phyloP scores from a whole-genome alignment of 1,140 invertebrate genomes.

The Eufriesea mexicana region DNA sequence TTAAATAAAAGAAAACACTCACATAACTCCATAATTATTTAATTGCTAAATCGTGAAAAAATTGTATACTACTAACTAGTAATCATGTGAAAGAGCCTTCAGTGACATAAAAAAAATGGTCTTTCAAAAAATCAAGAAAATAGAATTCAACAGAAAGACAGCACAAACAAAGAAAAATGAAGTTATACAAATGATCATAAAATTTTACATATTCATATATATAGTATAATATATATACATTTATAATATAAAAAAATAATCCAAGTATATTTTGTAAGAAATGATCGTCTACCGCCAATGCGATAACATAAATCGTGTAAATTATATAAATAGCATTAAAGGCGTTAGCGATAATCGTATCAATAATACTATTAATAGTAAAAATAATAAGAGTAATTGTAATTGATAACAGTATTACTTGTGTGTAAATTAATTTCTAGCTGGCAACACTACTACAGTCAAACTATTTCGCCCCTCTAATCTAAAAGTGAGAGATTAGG shows the following conservation, averaged over 20 bases:
- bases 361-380: conserved; percentile 30
- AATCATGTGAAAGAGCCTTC: conserved; percentile 4
- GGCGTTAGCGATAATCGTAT: conserved; percentile 23
- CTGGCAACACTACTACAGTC: neutral
- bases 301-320: conserved; percentile 2
- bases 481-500: neutral
- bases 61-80: neutral
- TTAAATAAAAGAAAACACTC: neutral
- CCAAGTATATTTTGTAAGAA: neutral
- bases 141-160: neutral
- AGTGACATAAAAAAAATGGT: neutral
- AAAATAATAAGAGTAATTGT: conserved; percentile 9
- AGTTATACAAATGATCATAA: neutral
- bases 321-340: conserved; percentile 37
- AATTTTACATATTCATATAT: neutral
- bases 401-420: conserved; percentile 27
- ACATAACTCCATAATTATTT: neutral
- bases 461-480: neutral
- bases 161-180: neutral
- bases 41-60: neutral
- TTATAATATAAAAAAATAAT: neutral
- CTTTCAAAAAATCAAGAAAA: neutral
- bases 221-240: neutral
- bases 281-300: conserved; percentile 8
- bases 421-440: conserved; percentile 18